phyloP scores from a whole-genome alignment of 2,888 invertebrate species.

The Baccha elongata region DNA sequence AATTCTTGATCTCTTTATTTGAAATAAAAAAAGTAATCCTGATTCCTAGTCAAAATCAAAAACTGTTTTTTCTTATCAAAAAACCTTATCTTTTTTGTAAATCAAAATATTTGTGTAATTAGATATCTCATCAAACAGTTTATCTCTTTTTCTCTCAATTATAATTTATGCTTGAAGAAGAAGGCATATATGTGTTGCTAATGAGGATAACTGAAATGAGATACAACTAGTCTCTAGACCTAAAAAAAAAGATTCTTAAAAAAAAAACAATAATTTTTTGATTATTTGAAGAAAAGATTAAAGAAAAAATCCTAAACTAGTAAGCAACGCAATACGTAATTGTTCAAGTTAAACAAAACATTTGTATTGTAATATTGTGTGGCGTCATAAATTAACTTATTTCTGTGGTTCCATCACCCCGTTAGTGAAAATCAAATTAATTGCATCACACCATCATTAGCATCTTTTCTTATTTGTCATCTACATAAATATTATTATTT shows the following conservation, averaged over 20 bases:
- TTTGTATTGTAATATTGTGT: too few species aligned
- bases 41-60: conserved; percentile 35
- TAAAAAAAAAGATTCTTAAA: neutral
- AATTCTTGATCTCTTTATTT: too few species aligned
- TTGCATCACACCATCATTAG: conserved; percentile 56
- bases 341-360: too few species aligned
- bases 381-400: conserved; percentile 13
- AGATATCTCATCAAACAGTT: conserved; percentile 13
- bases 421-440: conserved; percentile 63
- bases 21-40: too few species aligned
- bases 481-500: neutral
- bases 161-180: conserved; percentile 11
- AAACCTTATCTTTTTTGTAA: neutral
- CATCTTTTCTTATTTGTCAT: neutral
- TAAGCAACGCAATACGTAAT: neutral
- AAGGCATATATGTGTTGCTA: conserved; percentile 39
- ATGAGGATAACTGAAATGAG: conserved; percentile 47
- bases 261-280: conserved; percentile 11
- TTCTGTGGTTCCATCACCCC: neutral
- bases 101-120: conserved; percentile 28
- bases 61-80: neutral
- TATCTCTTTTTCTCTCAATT: conserved; percentile 32
- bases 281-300: conserved; percentile 41
- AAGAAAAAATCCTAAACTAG: neutral
- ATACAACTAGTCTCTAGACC: conserved; percentile 27